Base-by-base conservation (phyloP, 2,113 vertebrate genomes). In the Motacilla tschutschensis region DNA sequence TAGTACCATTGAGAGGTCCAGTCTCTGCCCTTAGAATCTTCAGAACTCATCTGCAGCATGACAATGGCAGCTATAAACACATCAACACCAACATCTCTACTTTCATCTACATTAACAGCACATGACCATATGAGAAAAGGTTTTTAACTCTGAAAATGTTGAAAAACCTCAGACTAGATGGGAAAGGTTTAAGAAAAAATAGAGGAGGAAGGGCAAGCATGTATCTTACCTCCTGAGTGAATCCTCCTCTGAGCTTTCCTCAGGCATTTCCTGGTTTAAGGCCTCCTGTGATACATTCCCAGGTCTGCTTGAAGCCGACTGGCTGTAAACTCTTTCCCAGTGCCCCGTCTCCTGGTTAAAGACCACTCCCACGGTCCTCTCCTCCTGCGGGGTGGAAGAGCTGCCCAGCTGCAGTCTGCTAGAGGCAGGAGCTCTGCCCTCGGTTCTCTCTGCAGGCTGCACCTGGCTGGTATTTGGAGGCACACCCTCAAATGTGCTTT, bases 231-330 rank as follows among this genome's bases (percentile, higher is more conserved):
- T 99, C 95, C 99, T 98, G 66, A 99, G 98, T 12, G 98, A 99
- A 97, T 99, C 99, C 95, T 99, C 99, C 58, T 99, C 99, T 10
- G 99, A 97, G 86, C 98, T 98, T 92, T 99, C 99, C 92, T 99
- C 99, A 96, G 98, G 98, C 98, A 99, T 98, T 96, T 99, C 99
- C 96, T 99, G 98, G 98, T 97, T 98, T 98, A 99, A 99, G 98
- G 98, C 98, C 96, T 99, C 99, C 95, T 98, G 98, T 94, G 98
- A 96, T 95, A 98, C 96, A 97, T 98, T 98, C 89, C 97, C 96
- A 75, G 98, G 87, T 89, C 98, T 97, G 93, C 97, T 97, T 77
- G 97, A 92, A 43, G 97, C 94, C 25, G 98, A 96, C 95, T 99
- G 99, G 90, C 98, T 98, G 94, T 99, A 99, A 94, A 99, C 98